Conservation (phyloP, 2,888 invertebrate genomes). For the Stegana nigrithorax region DNA sequence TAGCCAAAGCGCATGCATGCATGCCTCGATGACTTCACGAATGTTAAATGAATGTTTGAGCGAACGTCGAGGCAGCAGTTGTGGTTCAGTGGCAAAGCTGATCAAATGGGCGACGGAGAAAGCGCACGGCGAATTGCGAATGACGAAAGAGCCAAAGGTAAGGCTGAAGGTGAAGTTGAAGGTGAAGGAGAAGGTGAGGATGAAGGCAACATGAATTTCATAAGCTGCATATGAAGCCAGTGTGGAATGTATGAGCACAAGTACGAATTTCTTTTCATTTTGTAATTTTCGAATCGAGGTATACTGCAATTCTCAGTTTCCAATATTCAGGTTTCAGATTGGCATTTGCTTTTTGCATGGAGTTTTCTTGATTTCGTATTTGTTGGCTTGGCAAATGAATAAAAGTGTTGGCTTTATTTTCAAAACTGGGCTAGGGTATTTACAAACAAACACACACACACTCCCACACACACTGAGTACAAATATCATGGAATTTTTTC, state of each 20-base stretch:
- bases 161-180: background rate
- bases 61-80: no score
- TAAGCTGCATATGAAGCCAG: background rate
- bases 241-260: background rate
- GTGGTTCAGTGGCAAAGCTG: background rate
- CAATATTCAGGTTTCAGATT: no score
- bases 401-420: background rate
- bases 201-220: constrained; percentile 3
- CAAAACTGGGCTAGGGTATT: no score
- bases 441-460: no score
- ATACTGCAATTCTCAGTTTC: no score
- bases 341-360: constrained; percentile 12
- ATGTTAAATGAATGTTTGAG: no score
- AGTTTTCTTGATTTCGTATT: background rate
- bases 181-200: background rate
- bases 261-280: background rate
- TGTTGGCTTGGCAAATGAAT: background rate
- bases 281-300: constrained; percentile 3
- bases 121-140: background rate
- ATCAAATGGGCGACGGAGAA: background rate
- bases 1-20: background rate
- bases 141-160: background rate
- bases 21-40: no score
- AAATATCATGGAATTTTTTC: no score
- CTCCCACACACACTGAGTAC: no score